phyloP scores from a whole-genome alignment of 2,888 invertebrate genomes.

The Aspidiotus rigidus region DNA sequence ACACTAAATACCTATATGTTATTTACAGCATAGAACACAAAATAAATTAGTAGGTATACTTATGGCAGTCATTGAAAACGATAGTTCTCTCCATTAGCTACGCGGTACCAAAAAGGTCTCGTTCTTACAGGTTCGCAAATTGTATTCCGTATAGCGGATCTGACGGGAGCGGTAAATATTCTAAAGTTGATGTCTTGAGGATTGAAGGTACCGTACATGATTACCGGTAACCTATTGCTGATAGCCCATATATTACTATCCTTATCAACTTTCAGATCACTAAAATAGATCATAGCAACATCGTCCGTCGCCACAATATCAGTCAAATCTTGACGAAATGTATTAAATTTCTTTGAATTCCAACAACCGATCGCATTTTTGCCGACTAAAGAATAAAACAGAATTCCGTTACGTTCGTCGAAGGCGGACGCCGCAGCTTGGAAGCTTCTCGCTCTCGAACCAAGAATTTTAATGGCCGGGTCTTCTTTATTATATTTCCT shows the following conservation, averaged over 20 bases:
- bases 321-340: slow-evolving; percentile 56
- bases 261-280: slow-evolving; percentile 59
- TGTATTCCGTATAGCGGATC: slow-evolving; percentile 55
- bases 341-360: slow-evolving; percentile 52
- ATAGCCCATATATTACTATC: slow-evolving; percentile 55
- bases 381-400: slow-evolving; percentile 68
- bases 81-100: no score
- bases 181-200: slow-evolving; percentile 60
- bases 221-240: slow-evolving; percentile 66
- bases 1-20: no score
- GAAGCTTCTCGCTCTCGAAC: slow-evolving; percentile 54
- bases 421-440: slow-evolving; percentile 59
- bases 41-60: no score
- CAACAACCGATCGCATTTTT: slow-evolving; percentile 76
- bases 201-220: slow-evolving; percentile 55
- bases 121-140: slow-evolving; percentile 48
- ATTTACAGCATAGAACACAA: no score
- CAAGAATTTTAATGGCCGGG: slow-evolving; percentile 18
- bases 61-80: no score
- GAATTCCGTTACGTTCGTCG: slow-evolving; percentile 51
- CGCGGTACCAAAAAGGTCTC: no score
- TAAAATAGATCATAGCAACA: slow-evolving; percentile 64
- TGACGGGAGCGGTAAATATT: slow-evolving; percentile 56
- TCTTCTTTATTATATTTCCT: slow-evolving; percentile 49
- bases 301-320: slow-evolving; percentile 66